Percentiles rank a stretch among this genome's conserved stretches.
phyloP scores from a whole-genome alignment of 2,113 vertebrate species.

The Mystacornis crossleyi region DNA sequence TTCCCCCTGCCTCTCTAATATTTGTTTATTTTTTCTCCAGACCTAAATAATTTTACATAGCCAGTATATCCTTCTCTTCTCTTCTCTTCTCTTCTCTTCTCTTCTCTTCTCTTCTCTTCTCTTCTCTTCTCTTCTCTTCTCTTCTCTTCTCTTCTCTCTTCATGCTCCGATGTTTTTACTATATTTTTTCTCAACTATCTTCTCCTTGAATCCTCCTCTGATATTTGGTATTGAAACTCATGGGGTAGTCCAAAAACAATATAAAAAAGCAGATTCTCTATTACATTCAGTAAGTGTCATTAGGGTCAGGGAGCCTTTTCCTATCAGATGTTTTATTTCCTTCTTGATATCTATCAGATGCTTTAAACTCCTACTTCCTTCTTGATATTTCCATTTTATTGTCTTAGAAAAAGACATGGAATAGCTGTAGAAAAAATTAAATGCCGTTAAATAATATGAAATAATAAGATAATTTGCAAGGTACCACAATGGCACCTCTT shows the following conservation, averaged over 20 bases:
- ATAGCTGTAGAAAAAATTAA: neutral
- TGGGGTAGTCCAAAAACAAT: neutral
- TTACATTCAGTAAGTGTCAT: neutral
- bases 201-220: neutral
- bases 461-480: neutral
- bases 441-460: neutral
- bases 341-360: neutral
- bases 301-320: neutral
- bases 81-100: neutral
- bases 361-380: neutral
- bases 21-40: neutral
- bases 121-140: neutral
- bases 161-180: neutral
- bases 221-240: neutral
- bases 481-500: neutral
- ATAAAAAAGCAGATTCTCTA: neutral
- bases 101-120: neutral
- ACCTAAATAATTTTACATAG: neutral
- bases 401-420: neutral
- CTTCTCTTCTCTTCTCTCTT: neutral
- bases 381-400: neutral
- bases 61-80: neutral
- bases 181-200: neutral
- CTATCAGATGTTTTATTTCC: neutral
- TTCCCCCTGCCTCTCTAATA: rapidly evolving